phyloP scores from a whole-genome alignment of 2,888 invertebrate species.

The Ophraella communa region DNA sequence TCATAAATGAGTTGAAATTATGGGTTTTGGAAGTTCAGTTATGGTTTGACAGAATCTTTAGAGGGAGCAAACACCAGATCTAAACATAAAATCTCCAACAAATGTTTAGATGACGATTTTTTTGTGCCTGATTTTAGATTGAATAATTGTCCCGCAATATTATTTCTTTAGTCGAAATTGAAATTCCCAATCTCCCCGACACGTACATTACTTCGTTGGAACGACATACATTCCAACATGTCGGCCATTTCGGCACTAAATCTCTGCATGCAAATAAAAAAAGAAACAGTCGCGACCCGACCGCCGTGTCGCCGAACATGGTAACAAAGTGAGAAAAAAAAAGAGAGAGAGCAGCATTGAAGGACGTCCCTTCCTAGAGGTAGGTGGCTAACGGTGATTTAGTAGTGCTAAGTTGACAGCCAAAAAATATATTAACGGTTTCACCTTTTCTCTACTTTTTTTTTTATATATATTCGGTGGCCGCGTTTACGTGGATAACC shows the following conservation, averaged over 20 bases:
- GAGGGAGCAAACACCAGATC: no score
- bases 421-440: conserved; percentile 39
- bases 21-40: no score
- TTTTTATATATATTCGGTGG: no score
- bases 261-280: conserved; percentile 30
- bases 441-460: conserved; percentile 29
- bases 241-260: conserved; percentile 25
- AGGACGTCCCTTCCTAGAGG: conserved; percentile 31
- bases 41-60: no score
- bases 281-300: conserved; percentile 23
- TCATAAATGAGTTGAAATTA: no score
- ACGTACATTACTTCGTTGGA: conserved; percentile 18
- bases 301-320: conserved; percentile 5
- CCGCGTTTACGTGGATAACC: conserved; percentile 21
- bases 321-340: conserved; percentile 26
- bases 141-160: no score
- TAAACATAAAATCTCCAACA: no score
- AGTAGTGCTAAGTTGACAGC: conserved; percentile 35
- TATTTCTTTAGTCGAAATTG: not conserved
- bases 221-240: conserved; percentile 17
- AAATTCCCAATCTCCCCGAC: conserved; percentile 7
- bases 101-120: no score
- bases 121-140: no score
- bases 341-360: conserved; percentile 29
- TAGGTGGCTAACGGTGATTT: conserved; percentile 36